Conservation (phyloP, 1,140 invertebrate species). For the Spodoptera frugiperda region DNA sequence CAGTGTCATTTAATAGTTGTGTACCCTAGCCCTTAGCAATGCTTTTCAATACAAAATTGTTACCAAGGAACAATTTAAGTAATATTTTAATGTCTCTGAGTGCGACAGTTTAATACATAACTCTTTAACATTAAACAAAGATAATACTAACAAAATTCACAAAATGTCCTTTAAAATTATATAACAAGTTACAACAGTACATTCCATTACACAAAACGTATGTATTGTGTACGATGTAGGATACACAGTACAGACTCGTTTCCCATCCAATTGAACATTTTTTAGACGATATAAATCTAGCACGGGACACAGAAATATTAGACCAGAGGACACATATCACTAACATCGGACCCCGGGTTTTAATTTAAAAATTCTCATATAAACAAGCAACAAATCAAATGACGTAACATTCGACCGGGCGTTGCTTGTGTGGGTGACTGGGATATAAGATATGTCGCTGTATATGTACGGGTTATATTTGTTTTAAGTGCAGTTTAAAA, state of each 20-base stretch:
- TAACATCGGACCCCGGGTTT: neutral
- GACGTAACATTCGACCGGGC: neutral
- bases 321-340: neutral
- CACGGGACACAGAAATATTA: neutral
- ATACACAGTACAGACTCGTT: neutral
- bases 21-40: too few relatives aligned
- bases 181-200: neutral
- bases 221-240: too few relatives aligned
- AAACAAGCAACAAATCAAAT: constrained; percentile 27
- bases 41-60: too few relatives aligned
- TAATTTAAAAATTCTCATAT: constrained; percentile 33
- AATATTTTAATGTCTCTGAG: too few relatives aligned
- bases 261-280: constrained; percentile 4
- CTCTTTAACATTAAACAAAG: neutral
- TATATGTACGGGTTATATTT: too few relatives aligned
- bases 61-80: too few relatives aligned
- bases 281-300: constrained; percentile 20
- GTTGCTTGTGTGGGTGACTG: too few relatives aligned
- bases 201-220: constrained; percentile 19
- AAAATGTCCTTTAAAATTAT: neutral
- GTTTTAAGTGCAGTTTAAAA: too few relatives aligned
- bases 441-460: too few relatives aligned
- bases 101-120: too few relatives aligned
- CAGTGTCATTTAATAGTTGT: too few relatives aligned
- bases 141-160: neutral